phyloP scores from a whole-genome alignment of 2,888 invertebrate genomes.

The Nemurella pictetii region DNA sequence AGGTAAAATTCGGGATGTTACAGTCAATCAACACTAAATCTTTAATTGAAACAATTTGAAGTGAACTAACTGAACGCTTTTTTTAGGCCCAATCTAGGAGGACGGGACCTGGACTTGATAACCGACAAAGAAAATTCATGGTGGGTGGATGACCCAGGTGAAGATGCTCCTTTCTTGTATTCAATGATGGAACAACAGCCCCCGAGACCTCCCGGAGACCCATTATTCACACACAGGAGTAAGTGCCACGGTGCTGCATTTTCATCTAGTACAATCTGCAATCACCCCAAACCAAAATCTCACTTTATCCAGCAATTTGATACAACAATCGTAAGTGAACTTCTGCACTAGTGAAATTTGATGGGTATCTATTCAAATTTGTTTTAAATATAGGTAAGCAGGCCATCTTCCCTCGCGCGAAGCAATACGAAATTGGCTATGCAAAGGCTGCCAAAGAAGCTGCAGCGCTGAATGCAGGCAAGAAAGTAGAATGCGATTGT shows the following conservation, averaged over 20 bases:
- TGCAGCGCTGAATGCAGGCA: background rate
- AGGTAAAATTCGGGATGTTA: too few relatives aligned
- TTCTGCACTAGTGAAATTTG: slow-evolving; percentile 48
- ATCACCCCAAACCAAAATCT: too few relatives aligned
- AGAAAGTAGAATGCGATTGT: background rate
- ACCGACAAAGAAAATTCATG: slow-evolving; percentile 56
- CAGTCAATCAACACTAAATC: too few relatives aligned
- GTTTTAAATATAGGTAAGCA: slow-evolving; percentile 52
- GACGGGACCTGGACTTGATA: slow-evolving; percentile 54
- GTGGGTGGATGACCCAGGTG: slow-evolving; percentile 61
- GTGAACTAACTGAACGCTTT: too few relatives aligned
- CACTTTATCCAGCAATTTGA: slow-evolving; percentile 47
- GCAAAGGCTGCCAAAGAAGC: slow-evolving; percentile 52
- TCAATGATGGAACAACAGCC: slow-evolving; percentile 45
- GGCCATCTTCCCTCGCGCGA: slow-evolving; percentile 60
- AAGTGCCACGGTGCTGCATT: too few relatives aligned
- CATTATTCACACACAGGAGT: slow-evolving; percentile 9
- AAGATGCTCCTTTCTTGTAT: slow-evolving; percentile 58
- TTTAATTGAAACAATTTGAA: slow-evolving; percentile 42
- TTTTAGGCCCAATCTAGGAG: background rate
- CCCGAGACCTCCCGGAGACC: background rate
- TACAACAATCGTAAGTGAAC: slow-evolving; percentile 50
- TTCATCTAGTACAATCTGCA: too few relatives aligned
- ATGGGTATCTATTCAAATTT: too few relatives aligned
- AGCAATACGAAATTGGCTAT: slow-evolving; percentile 61